Base-by-base conservation (phyloP, 92 coral and sea anemone species). In the Phenganax subtilis region DNA sequence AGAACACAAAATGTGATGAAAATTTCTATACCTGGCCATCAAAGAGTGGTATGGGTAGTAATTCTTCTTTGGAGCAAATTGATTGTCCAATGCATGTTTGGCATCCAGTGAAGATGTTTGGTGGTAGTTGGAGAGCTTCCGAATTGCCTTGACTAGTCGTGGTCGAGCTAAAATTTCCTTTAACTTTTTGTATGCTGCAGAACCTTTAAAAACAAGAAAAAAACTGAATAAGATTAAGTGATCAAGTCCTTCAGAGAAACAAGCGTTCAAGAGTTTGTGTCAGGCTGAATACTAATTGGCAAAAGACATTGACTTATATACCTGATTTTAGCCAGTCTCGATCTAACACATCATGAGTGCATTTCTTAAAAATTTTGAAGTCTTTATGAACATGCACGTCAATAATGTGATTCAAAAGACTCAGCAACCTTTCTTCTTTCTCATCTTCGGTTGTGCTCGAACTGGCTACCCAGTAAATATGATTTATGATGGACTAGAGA, bases 81-180 rank as follows among this genome's bases (percentile, higher is more conserved):
- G 44, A 68, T 83, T 83, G 57, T 83, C 86, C 59, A 83, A 53
- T 57, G 72, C 57, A 58, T 74, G 86, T 55, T 83, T 83, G 0
- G 86, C 86, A 20, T 83, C 86, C 55, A 83, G 55, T n/a, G 58
- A 71, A 37, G 86, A 74, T 58, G 86, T 83, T 74, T 83, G 86
- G 51, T 83, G 86, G 47, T 74, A 75, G 51, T 74, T 72, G 51
- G 86, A 83, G 70, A 74, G 57, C 55, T 74, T 74, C 30, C 73
- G 2, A 27, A 83, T 74, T 30, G 86, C 86, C n/a, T 54, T 83
- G 52, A 83, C 14, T 17, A 83, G 75, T 60, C 81, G 31, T 57
- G 86, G 86, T 59, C 82, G 57, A 56, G 82, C 74, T 28, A 83
- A 57, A 16, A 83, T 59, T 70, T 83, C 86, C 31, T 53, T 30